phyloP scores from a whole-genome alignment of 2,888 invertebrate species.

The Timema cristinae region DNA sequence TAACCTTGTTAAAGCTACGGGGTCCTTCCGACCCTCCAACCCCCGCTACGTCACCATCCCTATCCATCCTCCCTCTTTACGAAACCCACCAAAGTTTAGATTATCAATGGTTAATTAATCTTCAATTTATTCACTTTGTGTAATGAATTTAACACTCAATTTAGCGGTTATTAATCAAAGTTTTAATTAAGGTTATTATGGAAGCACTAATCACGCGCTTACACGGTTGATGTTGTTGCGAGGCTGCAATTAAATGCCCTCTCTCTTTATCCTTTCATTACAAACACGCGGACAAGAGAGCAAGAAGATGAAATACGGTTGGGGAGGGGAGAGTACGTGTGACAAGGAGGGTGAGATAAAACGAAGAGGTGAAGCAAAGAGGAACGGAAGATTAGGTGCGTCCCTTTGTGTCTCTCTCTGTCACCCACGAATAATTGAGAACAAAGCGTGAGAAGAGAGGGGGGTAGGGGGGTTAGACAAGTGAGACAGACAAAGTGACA shows the following conservation, averaged over 20 bases:
- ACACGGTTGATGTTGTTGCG: slow-evolving; percentile 29
- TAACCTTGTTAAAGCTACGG: slow-evolving; percentile 50
- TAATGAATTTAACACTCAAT: slow-evolving; percentile 53
- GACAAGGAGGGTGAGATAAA: no score
- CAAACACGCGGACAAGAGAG: no score
- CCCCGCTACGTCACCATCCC: neutral
- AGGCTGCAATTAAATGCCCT: slow-evolving; percentile 27
- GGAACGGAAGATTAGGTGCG: no score
- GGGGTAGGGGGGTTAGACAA: no score
- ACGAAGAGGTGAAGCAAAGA: no score
- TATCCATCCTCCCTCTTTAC: slow-evolving; percentile 32
- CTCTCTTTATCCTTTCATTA: no score
- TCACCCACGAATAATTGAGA: no score
- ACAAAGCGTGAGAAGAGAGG: no score
- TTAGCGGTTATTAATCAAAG: slow-evolving; percentile 56
- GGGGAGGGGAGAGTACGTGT: no score
- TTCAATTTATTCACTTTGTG: slow-evolving; percentile 51
- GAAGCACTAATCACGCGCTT: slow-evolving; percentile 35
- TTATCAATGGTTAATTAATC: slow-evolving; percentile 53
- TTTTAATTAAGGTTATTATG: slow-evolving; percentile 49
- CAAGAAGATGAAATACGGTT: no score
- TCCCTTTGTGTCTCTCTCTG: no score
- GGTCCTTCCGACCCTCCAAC: slow-evolving; percentile 34
- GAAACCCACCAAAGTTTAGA: slow-evolving; percentile 44
- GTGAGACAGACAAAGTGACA: no score